phyloP scores from a whole-genome alignment of 2,888 invertebrate genomes.

The Pristionchus entomophagus region DNA sequence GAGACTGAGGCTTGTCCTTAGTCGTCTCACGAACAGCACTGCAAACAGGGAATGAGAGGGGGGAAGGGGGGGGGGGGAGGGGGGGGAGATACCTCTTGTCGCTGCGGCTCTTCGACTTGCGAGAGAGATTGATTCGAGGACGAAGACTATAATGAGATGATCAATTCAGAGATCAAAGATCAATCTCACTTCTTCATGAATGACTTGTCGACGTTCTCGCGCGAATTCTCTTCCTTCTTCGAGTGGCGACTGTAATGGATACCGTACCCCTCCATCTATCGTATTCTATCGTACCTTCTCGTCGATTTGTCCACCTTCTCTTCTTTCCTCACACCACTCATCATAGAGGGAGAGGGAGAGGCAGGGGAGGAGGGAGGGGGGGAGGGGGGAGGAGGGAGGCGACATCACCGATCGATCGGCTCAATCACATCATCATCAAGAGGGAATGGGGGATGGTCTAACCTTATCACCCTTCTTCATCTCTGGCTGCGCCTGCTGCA shows the following conservation, averaged over 20 bases:
- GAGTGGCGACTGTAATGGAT: background rate
- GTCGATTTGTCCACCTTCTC: background rate
- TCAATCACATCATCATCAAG: background rate
- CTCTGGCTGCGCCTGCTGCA: background rate
- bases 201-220: background rate
- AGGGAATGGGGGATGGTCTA: too few species aligned
- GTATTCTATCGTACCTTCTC: background rate
- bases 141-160: slow-evolving; percentile 8
- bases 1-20: background rate
- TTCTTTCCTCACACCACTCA: slow-evolving; percentile 11
- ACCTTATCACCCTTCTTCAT: slow-evolving; percentile 15
- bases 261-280: background rate
- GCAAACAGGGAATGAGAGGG: background rate
- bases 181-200: background rate
- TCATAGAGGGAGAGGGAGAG: background rate
- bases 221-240: slow-evolving; percentile 4
- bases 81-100: background rate
- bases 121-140: background rate
- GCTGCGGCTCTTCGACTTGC: slow-evolving; percentile 12
- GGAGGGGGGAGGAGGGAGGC: background rate
- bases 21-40: background rate
- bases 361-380: background rate
- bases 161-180: background rate
- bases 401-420: background rate
- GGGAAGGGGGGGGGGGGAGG: background rate